phyloP scores from a whole-genome alignment of 2,797 vertebrate species.

The Chaenodraco wilsoni region DNA sequence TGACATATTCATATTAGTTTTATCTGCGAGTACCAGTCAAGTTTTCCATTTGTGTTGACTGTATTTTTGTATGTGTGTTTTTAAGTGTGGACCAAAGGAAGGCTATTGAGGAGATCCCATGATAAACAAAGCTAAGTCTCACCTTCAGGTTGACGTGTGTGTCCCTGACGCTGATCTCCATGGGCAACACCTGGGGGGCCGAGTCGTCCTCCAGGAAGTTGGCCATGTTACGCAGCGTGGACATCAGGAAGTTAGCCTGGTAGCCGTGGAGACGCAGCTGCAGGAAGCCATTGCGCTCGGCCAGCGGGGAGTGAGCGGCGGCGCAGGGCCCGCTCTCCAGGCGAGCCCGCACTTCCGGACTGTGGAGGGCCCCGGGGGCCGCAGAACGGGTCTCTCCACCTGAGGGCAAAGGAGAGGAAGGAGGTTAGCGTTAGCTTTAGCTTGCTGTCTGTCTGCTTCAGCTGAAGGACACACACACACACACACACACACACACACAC shows the following conservation, averaged over 20 bases:
- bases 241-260: constrained; percentile 91
- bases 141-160: constrained; percentile 92
- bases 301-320: constrained; percentile 88
- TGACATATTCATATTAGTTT: no score
- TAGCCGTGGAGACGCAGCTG: constrained; percentile 92
- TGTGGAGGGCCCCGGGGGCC: constrained; percentile 62
- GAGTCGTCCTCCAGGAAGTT: constrained; percentile 94
- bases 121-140: constrained; percentile 23
- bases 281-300: constrained; percentile 94
- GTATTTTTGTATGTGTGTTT: no score
- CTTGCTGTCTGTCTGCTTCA: background rate
- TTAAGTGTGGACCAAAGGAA: no score
- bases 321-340: constrained; percentile 92
- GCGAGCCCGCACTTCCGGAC: constrained; percentile 89
- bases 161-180: constrained; percentile 94
- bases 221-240: constrained; percentile 92
- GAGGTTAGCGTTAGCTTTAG: constrained; percentile 11
- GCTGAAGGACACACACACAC: constrained; percentile 9
- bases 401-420: constrained; percentile 17
- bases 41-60: no score
- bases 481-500: background rate
- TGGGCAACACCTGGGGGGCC: constrained; percentile 91
- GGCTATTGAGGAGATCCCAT: no score
- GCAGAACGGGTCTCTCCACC: constrained; percentile 38
- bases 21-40: no score